These are phyloP conservation scores for Porites australiensis DNA, from an alignment of 64 coral and sea anemone genomes.

Conservation along the genomic window DNA sequence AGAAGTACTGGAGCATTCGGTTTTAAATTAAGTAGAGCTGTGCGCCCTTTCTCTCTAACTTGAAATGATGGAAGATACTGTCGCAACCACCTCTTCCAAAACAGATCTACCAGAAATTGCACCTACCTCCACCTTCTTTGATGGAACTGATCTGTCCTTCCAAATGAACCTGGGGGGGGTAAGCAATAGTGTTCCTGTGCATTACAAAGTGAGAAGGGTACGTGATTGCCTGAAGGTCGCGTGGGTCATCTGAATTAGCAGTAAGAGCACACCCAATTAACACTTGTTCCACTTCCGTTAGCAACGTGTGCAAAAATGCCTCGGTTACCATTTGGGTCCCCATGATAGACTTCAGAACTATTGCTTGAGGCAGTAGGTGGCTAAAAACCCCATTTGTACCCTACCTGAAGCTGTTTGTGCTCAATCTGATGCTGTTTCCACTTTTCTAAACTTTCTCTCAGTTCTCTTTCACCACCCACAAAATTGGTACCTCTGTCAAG, in stretches of 20 bases:
- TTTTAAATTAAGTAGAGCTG: not conserved
- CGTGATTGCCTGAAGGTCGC: conserved; percentile 21
- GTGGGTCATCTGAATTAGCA: conserved; percentile 23
- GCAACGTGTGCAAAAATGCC: conserved; percentile 40
- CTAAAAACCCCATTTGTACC: conserved; percentile 65
- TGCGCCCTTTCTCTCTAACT: not conserved
- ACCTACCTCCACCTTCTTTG: conserved; percentile 45
- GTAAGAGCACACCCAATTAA: conserved; percentile 37
- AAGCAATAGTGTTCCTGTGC: conserved; percentile 33
- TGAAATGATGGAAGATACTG: conserved; percentile 21
- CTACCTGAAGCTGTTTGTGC: conserved; percentile 19
- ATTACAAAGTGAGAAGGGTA: conserved; percentile 25
- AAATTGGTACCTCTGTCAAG: conserved; percentile 28
- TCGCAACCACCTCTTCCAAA: conserved; percentile 37
- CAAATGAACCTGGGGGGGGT: conserved; percentile 22
- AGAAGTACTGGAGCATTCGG: not conserved
- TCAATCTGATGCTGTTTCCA: conserved; percentile 50
- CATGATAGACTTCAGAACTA: conserved; percentile 51
- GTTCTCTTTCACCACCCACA: conserved; percentile 46
- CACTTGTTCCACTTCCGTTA: conserved; percentile 60
- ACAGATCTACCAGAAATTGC: conserved; percentile 20
- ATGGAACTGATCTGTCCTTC: not conserved
- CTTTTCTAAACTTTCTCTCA: conserved; percentile 31
- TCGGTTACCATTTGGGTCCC: conserved; percentile 38
- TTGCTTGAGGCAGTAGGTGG: conserved; percentile 53